These are phyloP conservation scores for Cydia fagiglandana DNA, from an alignment of 1,140 invertebrate genomes.

Conservation along the genomic window DNA sequence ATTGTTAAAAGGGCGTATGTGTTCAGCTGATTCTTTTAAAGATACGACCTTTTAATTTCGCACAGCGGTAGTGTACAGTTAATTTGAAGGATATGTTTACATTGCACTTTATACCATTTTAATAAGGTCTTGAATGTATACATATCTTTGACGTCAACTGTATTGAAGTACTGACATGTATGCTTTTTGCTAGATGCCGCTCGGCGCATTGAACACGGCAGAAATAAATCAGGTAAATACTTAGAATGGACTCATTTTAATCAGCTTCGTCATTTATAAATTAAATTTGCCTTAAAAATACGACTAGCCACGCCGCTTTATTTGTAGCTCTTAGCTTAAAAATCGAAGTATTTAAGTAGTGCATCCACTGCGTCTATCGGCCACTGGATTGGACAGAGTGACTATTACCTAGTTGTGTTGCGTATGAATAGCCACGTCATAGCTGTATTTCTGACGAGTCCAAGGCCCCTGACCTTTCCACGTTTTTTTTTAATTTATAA, in stretches of 20 bases:
- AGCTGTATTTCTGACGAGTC: no score
- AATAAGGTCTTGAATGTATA: not conserved
- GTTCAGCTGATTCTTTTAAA: not conserved
- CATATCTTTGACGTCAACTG: not conserved
- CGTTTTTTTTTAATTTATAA: no score
- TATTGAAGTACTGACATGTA: conserved; percentile 48
- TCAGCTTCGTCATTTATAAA: no score
- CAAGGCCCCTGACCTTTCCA: no score
- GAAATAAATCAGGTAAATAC: conserved; percentile 23
- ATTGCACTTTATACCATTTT: not conserved
- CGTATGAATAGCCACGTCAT: no score
- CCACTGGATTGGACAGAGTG: no score
- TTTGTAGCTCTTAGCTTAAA: no score
- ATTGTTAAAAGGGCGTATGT: not conserved
- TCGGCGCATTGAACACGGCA: not conserved
- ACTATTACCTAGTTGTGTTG: no score
- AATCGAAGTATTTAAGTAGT: no score
- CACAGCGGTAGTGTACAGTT: not conserved
- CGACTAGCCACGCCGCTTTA: no score
- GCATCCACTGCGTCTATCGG: no score
- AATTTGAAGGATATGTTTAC: not conserved
- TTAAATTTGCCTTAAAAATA: no score
- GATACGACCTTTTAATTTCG: not conserved
- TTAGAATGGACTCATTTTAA: not conserved
- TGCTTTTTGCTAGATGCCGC: conserved; percentile 66